Evolutionary conservation across 2,797 vertebrate genomes (phyloP).

Genomic region (Fratercula arctica): DNA sequence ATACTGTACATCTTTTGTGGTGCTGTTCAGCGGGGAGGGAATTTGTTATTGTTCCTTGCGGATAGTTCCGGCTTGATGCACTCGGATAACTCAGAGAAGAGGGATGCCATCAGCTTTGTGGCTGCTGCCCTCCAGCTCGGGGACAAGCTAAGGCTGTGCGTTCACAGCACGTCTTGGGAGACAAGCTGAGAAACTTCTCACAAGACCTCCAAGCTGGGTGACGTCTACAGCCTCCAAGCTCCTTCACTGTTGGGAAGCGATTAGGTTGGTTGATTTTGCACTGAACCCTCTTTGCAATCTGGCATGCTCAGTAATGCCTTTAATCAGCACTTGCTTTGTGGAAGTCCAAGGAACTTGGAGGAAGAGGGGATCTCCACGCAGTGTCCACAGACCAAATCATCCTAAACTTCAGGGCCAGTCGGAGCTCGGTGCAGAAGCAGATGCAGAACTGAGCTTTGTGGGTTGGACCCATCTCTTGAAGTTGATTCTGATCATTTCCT

Average conservation of each 20-base stretch:
- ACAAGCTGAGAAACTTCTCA: not conserved
- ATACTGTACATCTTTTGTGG: constrained; percentile 28
- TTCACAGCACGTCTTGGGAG: not conserved
- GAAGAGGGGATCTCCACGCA: not conserved
- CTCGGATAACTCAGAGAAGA: not conserved
- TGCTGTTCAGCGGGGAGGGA: not conserved
- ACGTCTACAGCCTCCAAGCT: not conserved
- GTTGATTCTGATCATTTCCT: not conserved
- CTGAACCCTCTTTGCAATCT: not conserved
- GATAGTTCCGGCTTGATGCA: not conserved
- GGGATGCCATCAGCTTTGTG: not conserved
- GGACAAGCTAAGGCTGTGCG: not conserved
- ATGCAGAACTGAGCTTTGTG: not conserved
- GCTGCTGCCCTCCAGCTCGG: accelerated
- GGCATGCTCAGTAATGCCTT: not conserved
- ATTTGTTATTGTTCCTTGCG: not conserved
- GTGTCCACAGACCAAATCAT: not conserved
- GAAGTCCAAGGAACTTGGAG: not conserved
- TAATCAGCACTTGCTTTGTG: not conserved
- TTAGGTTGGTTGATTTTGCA: not conserved
- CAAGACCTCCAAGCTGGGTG: not conserved
- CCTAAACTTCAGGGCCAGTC: not conserved
- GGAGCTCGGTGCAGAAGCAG: not conserved
- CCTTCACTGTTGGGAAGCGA: not conserved
- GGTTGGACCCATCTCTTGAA: not conserved